phyloP scores from a whole-genome alignment of 2,888 invertebrate species.

The Epirrhoe alternata region DNA sequence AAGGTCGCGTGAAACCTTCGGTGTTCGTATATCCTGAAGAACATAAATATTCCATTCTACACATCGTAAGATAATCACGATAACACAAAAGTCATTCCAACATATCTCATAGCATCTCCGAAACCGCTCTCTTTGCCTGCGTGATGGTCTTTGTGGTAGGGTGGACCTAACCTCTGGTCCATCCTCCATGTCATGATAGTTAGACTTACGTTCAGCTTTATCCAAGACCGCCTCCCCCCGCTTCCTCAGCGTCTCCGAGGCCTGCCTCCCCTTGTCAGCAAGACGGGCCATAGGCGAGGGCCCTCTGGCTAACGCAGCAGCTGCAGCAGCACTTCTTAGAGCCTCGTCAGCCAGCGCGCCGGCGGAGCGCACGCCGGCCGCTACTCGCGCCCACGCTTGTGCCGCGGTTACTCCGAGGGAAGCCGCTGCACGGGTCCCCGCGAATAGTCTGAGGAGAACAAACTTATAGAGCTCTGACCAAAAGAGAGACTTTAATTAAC shows the following conservation, averaged over 20 bases:
- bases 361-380: conserved; percentile 78
- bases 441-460: conserved; percentile 81
- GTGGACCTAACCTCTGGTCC: no score
- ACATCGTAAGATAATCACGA: no score
- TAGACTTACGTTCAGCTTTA: conserved; percentile 64
- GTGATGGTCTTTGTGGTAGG: no score
- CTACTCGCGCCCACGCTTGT: conserved; percentile 86
- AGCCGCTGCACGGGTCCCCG: conserved; percentile 89
- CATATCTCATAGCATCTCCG: no score
- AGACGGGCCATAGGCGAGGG: conserved; percentile 77
- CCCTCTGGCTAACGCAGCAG: conserved; percentile 68
- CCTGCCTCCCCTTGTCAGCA: conserved; percentile 79
- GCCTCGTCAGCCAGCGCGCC: conserved; percentile 70
- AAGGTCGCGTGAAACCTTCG: no score
- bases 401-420: conserved; percentile 89
- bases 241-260: conserved; percentile 83
- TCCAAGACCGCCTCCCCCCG: conserved; percentile 76
- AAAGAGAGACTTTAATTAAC: no score
- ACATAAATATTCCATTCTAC: no score
- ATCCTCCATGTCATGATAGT: background rate
- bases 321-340: conserved; percentile 63
- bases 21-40: no score
- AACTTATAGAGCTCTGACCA: conserved; percentile 67
- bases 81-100: no score
- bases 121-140: no score